Percentiles rank a stretch among this genome's conserved stretches.
Conservation (phyloP, 2,113 vertebrate genomes). For the Laterallus jamaicensis region DNA sequence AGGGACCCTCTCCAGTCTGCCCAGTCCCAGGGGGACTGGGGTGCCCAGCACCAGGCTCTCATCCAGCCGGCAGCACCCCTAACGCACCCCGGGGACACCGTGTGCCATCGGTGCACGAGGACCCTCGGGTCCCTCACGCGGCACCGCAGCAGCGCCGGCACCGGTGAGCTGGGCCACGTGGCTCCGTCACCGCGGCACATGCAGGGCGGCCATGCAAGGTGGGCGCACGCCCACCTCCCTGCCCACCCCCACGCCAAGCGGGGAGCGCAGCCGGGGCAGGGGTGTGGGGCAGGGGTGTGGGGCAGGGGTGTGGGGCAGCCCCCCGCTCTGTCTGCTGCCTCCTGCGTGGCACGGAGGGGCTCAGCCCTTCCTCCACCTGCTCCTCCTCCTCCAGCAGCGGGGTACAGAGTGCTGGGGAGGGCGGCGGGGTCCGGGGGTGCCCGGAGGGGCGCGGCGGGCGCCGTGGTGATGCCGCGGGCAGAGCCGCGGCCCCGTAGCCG, state of each 20-base stretch:
- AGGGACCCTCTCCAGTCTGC: not conserved
- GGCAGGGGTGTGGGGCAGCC: no score
- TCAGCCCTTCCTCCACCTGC: not conserved
- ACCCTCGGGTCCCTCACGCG: not conserved
- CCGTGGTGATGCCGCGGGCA: not conserved
- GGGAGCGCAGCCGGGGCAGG: not conserved
- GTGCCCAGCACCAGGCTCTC: not conserved
- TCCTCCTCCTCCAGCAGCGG: not conserved
- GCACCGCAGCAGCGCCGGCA: not conserved
- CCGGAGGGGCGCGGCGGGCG: not conserved
- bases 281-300: no score
- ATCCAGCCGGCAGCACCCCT: not conserved
- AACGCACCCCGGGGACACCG: not conserved
- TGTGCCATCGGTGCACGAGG: fast-evolving
- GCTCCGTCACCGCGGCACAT: not conserved
- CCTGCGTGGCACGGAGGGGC: fast-evolving
- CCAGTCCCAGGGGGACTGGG: not conserved
- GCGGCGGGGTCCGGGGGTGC: not conserved
- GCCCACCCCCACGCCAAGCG: not conserved
- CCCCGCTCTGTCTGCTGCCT: not conserved
- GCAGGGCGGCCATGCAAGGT: not conserved
- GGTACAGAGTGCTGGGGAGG: not conserved
- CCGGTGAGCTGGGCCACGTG: no score
- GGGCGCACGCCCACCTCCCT: not conserved
- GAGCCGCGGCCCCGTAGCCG: not conserved